Evolutionary conservation across 2,113 vertebrate genomes (phyloP).

Genomic region (Grallaria varia): DNA sequence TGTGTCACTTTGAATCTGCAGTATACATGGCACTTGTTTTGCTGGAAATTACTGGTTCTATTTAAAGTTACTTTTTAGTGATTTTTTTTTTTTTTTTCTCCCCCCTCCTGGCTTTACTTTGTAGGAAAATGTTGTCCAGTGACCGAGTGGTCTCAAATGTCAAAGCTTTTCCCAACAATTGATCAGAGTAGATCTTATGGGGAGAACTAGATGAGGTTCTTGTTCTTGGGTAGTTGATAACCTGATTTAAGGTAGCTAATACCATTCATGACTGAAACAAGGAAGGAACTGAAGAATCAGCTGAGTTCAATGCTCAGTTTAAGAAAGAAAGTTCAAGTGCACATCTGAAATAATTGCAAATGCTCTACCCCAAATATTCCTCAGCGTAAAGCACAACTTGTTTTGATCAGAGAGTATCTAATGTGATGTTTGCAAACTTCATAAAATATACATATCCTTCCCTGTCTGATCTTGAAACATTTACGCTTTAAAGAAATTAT

Average conservation of each 20-base stretch:
- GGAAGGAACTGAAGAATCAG: not conserved
- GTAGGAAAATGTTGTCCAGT: not conserved
- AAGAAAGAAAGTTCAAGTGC: not conserved
- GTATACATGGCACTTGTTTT: not conserved
- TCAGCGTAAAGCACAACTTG: not conserved
- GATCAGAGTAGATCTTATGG: conserved; percentile 15
- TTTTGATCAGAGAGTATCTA: conserved; percentile 44
- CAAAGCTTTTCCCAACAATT: not conserved
- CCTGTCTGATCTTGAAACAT: conserved; percentile 15
- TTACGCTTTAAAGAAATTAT: conserved; percentile 17
- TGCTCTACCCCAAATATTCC: not conserved
- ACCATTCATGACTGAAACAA: not conserved
- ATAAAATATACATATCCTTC: conserved; percentile 29
- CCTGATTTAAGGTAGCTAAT: not conserved
- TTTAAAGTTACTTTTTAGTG: not conserved
- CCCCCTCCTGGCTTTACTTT: not conserved
- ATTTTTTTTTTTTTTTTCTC: not conserved
- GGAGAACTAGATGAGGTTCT: not conserved
- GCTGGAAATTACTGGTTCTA: not conserved
- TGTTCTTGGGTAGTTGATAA: not conserved
- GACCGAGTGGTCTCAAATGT: not conserved
- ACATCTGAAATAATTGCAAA: not conserved
- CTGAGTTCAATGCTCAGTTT: not conserved
- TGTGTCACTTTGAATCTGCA: not conserved
- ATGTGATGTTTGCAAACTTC: conserved; percentile 21